Evolutionary conservation across 2,113 vertebrate species (phyloP).

Genomic region (Sylvietta virens): DNA sequence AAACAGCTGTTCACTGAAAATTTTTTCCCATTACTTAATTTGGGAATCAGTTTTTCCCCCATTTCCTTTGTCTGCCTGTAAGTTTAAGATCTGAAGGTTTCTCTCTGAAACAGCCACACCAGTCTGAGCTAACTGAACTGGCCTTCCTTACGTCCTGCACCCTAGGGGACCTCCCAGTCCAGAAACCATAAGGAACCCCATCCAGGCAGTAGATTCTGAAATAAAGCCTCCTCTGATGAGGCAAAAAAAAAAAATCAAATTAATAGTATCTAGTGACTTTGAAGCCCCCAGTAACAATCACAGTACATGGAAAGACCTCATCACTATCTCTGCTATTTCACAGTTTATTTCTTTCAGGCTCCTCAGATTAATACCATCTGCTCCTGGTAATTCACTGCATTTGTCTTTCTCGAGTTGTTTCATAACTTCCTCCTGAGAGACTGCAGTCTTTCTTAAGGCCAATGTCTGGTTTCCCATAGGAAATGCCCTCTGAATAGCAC

Average conservation of each 20-base stretch:
- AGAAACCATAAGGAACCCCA: neutral
- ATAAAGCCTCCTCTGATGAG: neutral
- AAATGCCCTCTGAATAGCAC: constrained; percentile 35
- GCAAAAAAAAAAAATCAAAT: neutral
- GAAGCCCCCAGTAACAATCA: neutral
- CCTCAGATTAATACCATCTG: constrained; percentile 59
- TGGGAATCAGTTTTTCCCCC: constrained; percentile 25
- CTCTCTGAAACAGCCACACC: neutral
- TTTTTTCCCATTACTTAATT: constrained; percentile 57
- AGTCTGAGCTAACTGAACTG: neutral
- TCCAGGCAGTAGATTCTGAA: neutral
- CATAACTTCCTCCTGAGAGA: constrained; percentile 17
- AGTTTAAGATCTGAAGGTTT: neutral
- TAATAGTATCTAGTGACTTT: neutral
- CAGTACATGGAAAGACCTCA: neutral
- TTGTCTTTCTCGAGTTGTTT: constrained; percentile 40
- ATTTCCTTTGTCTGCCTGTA: constrained; percentile 14
- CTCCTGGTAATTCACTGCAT: constrained; percentile 22
- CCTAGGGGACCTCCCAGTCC: neutral
- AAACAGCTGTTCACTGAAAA: neutral
- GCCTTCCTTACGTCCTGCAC: neutral
- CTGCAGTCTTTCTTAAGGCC: neutral
- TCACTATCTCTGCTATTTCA: neutral
- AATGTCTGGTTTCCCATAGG: constrained; percentile 29
- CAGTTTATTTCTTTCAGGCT: constrained; percentile 33